phyloP scores from a whole-genome alignment of 2,888 invertebrate genomes.

The Dione juno region DNA sequence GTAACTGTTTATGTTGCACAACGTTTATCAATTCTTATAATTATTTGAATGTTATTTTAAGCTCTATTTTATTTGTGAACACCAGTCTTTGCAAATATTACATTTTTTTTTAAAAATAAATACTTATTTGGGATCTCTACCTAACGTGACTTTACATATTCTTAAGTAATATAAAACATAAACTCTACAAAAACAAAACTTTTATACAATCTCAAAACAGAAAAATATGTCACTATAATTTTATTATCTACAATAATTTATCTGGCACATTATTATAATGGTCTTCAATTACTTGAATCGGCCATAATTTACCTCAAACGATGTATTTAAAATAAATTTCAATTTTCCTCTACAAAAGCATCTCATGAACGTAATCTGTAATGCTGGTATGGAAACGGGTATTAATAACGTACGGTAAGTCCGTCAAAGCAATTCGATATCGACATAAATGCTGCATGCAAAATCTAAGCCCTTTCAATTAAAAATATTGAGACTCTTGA shows the following conservation, averaged over 20 bases:
- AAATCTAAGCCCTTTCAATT: conserved; percentile 41
- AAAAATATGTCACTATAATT: conserved; percentile 14
- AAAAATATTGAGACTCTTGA: conserved; percentile 40
- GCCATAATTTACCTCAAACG: conserved; percentile 30
- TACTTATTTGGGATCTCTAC: too few relatives aligned
- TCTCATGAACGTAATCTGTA: conserved; percentile 52
- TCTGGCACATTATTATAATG: conserved; percentile 31
- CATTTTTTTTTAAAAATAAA: too few relatives aligned
- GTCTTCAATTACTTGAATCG: conserved; percentile 33
- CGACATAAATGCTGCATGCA: conserved; percentile 30
- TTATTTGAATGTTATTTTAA: too few relatives aligned
- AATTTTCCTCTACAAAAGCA: conserved; percentile 50
- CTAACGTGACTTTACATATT: too few relatives aligned
- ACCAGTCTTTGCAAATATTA: too few relatives aligned
- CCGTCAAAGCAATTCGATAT: conserved; percentile 31
- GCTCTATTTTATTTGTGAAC: too few relatives aligned
- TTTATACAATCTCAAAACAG: not conserved
- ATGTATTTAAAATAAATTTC: conserved; percentile 47
- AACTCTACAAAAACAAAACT: not conserved
- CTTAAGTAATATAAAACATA: too few relatives aligned
- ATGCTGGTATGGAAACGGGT: conserved; percentile 56
- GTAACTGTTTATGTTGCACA: too few relatives aligned
- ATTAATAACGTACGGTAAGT: conserved; percentile 53
- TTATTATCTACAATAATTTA: conserved; percentile 17
- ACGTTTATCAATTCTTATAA: too few relatives aligned